Evolutionary conservation across 2,888 invertebrate genomes (phyloP), one percentile per base, ranked within the genome.

Genomic region (Drosophila putrida): DNA sequence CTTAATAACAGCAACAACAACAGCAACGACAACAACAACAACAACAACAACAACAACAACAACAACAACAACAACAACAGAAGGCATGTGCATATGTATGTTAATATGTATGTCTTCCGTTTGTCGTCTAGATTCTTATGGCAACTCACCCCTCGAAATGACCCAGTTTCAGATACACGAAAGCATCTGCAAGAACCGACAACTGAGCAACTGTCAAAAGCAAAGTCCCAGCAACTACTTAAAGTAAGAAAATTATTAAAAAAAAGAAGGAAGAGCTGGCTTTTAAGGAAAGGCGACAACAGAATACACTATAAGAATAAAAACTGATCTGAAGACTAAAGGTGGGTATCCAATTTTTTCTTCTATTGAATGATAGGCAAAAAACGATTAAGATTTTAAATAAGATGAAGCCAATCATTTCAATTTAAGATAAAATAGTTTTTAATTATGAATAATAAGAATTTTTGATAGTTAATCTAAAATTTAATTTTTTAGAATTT

Each of bases 1-100:
- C 71, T 78, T 85, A 85, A 85, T 85, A 73, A 68, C 74, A 74
- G 60, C 68, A 47, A 36, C 20, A 59, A 60, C 62, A 63, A 68
- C 54, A 58, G 61, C 13, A 28, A 28, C 28, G 5, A 28, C 28
- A 28, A 28, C 28, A 4, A 28, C 67, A 47, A 36, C 15, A 59
- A 60, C 64, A 55, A n/a, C n/a, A n/a, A n/a, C n/a, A n/a, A n/a
- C n/a, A n/a, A n/a, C n/a, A n/a, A n/a, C n/a, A n/a, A n/a, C n/a
- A n/a, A n/a, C n/a, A n/a, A 46, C 35, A 58, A 65, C 33, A 4
- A 31, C 10, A 28, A 54, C 35, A 50, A 25, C 41, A 51, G 33
- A 55, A 53, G 54, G 35, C 35, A 60, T 46, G 46, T 51, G 31
- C 38, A 43, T 33, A 20, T 11, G 15, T 54, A 38, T 61, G 15